Conservation (phyloP, 2,113 vertebrate species). For the Campylomormyrus tamandua region DNA sequence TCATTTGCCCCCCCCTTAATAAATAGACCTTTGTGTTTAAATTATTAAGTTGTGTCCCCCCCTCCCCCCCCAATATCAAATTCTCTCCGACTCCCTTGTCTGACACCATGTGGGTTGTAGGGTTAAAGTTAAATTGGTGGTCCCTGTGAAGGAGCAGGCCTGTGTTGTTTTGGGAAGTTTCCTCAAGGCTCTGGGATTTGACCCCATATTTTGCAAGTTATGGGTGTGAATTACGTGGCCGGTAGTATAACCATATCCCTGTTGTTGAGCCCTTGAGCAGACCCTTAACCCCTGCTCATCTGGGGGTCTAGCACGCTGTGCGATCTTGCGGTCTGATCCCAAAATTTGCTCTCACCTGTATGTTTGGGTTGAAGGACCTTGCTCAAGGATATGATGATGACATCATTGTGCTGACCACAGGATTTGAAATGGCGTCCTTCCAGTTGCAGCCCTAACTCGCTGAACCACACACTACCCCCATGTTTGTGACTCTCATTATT, state of each 20-base stretch:
- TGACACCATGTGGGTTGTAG: not conserved
- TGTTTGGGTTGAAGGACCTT: not conserved
- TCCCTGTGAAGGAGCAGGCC: not conserved
- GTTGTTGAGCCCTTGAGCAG: not conserved
- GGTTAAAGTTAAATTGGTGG: slow-evolving; percentile 22
- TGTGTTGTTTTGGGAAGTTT: not conserved
- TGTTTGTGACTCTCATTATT: not conserved
- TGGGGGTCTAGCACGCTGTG: not conserved
- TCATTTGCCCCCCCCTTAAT: not conserved
- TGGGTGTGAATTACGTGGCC: not conserved
- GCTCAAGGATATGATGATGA: not conserved
- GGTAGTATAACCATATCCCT: not conserved
- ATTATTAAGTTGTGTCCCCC: not conserved
- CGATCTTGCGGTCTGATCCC: not conserved
- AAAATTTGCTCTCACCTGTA: not conserved
- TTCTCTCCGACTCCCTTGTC: not conserved
- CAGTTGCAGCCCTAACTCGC: not conserved
- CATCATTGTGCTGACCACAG: not conserved
- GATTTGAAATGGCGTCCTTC: not conserved
- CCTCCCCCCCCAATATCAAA: not conserved
- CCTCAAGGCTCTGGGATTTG: not conserved
- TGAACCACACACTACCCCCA: not conserved
- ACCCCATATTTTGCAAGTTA: not conserved
- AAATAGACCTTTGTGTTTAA: not conserved
- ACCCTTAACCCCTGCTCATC: not conserved